Conservation (phyloP, 2,888 invertebrate species). For the Ecdyonurus torrentis region DNA sequence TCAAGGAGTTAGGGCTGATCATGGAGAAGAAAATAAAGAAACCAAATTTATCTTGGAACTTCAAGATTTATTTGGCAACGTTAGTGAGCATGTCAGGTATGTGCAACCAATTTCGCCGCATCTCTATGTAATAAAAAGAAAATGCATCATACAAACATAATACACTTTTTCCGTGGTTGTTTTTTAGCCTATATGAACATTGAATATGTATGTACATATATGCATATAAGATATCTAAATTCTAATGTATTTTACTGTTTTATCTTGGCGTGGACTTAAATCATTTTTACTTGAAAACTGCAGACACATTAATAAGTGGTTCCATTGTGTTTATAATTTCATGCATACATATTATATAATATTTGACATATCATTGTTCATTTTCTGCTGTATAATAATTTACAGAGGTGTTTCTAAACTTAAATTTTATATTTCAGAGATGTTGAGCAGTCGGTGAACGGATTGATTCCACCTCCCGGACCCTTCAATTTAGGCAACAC, state of each 20-base stretch:
- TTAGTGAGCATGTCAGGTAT: conserved; percentile 61
- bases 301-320: too few relatives aligned
- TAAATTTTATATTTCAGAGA: conserved; percentile 43
- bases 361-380: background rate
- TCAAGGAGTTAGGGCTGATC: conserved; percentile 63
- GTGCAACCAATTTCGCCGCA: background rate
- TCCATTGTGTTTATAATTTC: background rate
- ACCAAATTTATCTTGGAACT: conserved; percentile 44
- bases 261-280: too few relatives aligned
- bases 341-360: background rate
- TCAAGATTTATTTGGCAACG: conserved; percentile 62
- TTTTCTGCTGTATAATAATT: background rate
- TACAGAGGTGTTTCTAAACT: background rate
- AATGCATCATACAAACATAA: background rate
- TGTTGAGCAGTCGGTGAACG: conserved; percentile 59
- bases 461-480: conserved; percentile 56
- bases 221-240: too few relatives aligned
- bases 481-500: conserved; percentile 74
- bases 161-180: too few relatives aligned
- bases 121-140: background rate
- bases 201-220: too few relatives aligned
- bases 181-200: too few relatives aligned
- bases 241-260: too few relatives aligned
- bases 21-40: conserved; percentile 66
- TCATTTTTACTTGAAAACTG: too few relatives aligned